Evolutionary conservation across 2,113 vertebrate genomes (phyloP).

Genomic region (Planiliza haematocheilus): DNA sequence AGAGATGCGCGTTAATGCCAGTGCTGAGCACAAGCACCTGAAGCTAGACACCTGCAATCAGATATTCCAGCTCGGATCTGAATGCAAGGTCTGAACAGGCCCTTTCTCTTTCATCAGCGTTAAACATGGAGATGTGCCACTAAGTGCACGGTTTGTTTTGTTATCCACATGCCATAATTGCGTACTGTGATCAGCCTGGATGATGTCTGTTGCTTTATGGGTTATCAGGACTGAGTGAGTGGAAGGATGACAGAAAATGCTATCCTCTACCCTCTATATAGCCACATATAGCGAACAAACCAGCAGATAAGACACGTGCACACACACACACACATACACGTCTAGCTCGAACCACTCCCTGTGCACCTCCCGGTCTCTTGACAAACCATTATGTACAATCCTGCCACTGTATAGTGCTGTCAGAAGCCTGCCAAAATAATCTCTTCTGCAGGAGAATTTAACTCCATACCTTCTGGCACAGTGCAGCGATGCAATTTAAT

Average conservation of each 20-base stretch:
- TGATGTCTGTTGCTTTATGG: conserved; percentile 21
- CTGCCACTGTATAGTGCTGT: conserved; percentile 77
- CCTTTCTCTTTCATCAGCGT: not conserved
- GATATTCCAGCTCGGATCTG: no score
- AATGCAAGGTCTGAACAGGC: no score
- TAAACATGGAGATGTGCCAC: not conserved
- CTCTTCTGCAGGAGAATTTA: conserved; percentile 83
- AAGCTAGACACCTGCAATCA: no score
- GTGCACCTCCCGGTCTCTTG: conserved; percentile 63
- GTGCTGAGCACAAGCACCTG: no score
- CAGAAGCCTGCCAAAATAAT: conserved; percentile 82
- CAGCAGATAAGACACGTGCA: conserved; percentile 36
- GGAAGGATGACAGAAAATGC: conserved; percentile 34
- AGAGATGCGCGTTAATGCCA: no score
- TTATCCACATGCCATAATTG: conserved; percentile 10
- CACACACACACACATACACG: conserved; percentile 21
- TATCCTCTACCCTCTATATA: conserved; percentile 37
- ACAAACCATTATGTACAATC: conserved; percentile 77
- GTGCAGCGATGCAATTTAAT: conserved; percentile 81
- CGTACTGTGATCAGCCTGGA: conserved; percentile 20
- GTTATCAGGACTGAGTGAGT: conserved; percentile 34
- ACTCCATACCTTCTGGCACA: conserved; percentile 83
- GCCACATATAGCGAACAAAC: conserved; percentile 45
- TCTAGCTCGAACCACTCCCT: conserved; percentile 36
- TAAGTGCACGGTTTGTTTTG: not conserved